Evolutionary conservation across 2,113 vertebrate genomes (phyloP).

Genomic region (Amphilophus citrinellus): DNA sequence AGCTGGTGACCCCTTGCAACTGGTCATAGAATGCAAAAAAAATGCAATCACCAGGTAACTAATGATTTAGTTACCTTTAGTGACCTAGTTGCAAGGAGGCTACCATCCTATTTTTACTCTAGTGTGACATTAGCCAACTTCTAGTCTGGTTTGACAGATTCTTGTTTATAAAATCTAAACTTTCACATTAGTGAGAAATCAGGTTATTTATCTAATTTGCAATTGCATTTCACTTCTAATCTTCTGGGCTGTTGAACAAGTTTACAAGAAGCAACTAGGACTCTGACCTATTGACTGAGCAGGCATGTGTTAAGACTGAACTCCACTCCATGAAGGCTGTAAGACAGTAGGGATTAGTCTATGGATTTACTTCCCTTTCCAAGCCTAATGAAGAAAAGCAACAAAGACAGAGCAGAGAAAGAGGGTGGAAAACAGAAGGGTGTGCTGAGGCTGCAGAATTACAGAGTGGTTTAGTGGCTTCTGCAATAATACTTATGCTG

Average conservation of each 20-base stretch:
- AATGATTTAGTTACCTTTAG: too few relatives aligned
- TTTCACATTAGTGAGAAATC: neutral
- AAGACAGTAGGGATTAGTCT: conserved; percentile 20
- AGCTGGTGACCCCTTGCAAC: neutral
- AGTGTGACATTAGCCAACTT: neutral
- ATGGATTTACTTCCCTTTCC: conserved; percentile 27
- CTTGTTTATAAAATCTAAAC: neutral
- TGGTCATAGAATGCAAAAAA: neutral
- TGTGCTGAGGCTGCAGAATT: conserved; percentile 69
- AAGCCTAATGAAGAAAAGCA: conserved; percentile 48
- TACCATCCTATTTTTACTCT: neutral
- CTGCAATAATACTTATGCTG: conserved; percentile 76
- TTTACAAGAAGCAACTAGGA: neutral
- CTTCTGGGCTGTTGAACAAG: neutral
- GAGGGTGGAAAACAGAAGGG: conserved; percentile 48
- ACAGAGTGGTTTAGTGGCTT: conserved; percentile 71
- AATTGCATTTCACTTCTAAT: neutral
- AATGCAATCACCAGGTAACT: neutral
- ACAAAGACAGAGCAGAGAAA: conserved; percentile 29
- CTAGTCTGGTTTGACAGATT: neutral
- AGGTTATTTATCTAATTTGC: neutral
- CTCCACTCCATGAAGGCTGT: neutral
- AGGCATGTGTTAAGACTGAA: neutral
- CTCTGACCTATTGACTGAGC: conserved; percentile 41
- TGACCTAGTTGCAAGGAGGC: neutral